A percentile compares a stretch with the other conserved stretches of the same genome.
Conservation (phyloP, 2,888 invertebrate species). For the Parnassius smintheus region DNA sequence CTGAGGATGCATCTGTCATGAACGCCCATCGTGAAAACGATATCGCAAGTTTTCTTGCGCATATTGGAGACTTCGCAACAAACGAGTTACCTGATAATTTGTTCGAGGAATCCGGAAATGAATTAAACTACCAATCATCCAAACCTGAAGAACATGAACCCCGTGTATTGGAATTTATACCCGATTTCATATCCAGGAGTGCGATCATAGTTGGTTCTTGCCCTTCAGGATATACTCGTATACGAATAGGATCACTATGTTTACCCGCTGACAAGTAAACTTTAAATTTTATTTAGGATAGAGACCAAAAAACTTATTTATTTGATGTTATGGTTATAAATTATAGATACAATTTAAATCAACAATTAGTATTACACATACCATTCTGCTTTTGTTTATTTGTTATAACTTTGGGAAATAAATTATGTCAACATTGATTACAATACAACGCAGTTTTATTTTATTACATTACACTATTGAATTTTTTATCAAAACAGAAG, state of each 20-base stretch:
- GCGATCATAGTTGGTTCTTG: conserved; percentile 3
- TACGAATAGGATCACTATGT: conserved; percentile 1
- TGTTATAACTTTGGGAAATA: too few species aligned
- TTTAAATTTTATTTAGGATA: neutral
- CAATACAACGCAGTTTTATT: too few species aligned
- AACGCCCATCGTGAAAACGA: neutral
- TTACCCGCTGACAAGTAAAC: conserved; percentile 8
- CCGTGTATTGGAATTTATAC: neutral
- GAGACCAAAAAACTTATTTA: conserved; percentile 12
- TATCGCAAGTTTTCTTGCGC: neutral
- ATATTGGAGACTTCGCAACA: neutral
- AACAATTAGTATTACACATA: too few species aligned
- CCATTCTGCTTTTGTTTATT: too few species aligned
- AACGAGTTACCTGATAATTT: conserved; percentile 12
- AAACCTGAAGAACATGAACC: neutral
- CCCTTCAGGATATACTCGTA: neutral
- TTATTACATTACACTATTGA: too few species aligned
- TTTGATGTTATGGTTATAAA: conserved; percentile 11
- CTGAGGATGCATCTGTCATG: neutral
- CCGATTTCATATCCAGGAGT: neutral
- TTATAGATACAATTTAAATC: too few species aligned
- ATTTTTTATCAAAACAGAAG: too few species aligned
- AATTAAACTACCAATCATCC: neutral
- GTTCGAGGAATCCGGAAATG: neutral
- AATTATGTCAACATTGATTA: too few species aligned